Evolutionary conservation across 2,113 vertebrate genomes (phyloP), one percentile per base, ranked within the genome.

Genomic region (Pavo muticus): DNA sequence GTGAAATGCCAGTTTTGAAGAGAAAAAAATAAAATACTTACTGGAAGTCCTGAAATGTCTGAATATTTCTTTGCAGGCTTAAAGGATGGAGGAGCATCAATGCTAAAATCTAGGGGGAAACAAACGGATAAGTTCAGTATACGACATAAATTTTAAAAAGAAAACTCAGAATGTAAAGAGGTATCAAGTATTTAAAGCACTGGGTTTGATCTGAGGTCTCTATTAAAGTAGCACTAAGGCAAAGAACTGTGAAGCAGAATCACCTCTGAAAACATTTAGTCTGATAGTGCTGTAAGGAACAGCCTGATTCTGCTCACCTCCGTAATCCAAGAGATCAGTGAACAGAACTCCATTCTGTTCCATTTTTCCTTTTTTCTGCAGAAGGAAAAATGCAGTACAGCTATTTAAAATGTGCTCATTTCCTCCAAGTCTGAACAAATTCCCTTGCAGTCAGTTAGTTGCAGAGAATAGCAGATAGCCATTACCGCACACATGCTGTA

Each of bases 21-120:
- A 45, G 12, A 18, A 86, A 86, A 86, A 90, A 82, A 70, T 37
- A 67, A 74, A 67, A 81, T 94, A 98, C 98, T 99, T 95, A 99
- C 99, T 3, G 98, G 98, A 79, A 99, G 98, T 85, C 99, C 99
- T 88, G 99, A 99, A 91, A 99, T 99, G 94, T 99, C 99, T 0
- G 99, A 99, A 93, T 99, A 99, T 96, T 99, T 99, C 97, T 99
- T 99, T 59, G 98, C 98, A 92, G 99, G 99, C 88, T 99, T 99
- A 97, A 99, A 98, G 60, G 99, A 99, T 40, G 98, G 99, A 91
- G 98, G 99, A 64, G 99, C 98, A 91, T 99, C 99, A 71, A 99
- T 99, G 96, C 80, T 99, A 96, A 98, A 99, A 95, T 99, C 99
- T 99, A 93, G 77, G 42, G 77, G 79, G 14, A 76, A 89, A 79